Percentiles rank a stretch among this genome's conserved stretches.
phyloP scores from a whole-genome alignment of 1,140 invertebrate genomes.

The Brachionus calyciflorus region DNA sequence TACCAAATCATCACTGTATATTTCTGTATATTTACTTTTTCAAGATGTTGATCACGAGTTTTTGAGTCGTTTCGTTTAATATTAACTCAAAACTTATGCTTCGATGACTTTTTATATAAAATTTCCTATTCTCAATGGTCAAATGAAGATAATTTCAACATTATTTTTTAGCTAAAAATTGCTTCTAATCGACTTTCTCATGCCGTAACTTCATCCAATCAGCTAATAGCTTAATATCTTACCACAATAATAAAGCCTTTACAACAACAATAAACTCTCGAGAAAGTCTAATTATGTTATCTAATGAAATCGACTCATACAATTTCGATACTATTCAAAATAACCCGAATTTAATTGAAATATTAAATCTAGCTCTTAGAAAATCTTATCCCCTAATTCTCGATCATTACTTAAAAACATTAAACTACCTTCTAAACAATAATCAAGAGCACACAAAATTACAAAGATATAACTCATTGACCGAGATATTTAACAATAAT shows the following conservation, averaged over 20 bases:
- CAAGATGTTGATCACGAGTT: not conserved
- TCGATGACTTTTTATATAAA: slow-evolving; percentile 3
- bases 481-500: not conserved
- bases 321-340: not conserved
- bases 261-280: not conserved
- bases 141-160: not conserved
- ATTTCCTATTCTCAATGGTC: not conserved
- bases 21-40: not conserved
- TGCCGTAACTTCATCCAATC: not conserved
- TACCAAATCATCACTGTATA: too few relatives aligned
- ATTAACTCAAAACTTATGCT: not conserved
- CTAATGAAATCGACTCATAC: not conserved
- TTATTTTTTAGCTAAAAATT: not conserved
- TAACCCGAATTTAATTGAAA: not conserved
- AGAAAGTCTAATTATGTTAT: not conserved
- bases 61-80: not conserved
- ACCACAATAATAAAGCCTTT: too few relatives aligned
- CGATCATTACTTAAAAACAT: not conserved
- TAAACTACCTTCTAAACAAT: not conserved
- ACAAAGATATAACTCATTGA: not conserved
- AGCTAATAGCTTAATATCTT: not conserved
- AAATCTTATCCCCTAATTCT: not conserved
- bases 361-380: not conserved
- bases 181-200: not conserved
- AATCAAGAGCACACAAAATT: not conserved